phyloP scores from a whole-genome alignment of 30 jellyfish, hydroid and myxozoan species.

The Rhopilema esculentum region DNA sequence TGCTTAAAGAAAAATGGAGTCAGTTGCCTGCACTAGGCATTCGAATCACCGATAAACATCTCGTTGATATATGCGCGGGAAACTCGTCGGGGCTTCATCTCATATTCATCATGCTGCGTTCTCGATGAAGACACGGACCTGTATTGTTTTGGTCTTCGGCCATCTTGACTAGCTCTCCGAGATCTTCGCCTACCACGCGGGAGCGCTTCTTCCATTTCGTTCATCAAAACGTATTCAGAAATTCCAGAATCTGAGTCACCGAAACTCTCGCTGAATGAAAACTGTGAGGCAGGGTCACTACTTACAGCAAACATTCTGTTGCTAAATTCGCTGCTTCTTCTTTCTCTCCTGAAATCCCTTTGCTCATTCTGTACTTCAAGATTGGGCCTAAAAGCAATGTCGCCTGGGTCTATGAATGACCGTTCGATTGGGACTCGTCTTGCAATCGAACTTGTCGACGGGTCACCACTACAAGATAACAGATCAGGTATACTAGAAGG shows the following conservation, averaged over 20 bases:
- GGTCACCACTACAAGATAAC: background rate
- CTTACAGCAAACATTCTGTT: background rate
- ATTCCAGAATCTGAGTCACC: constrained; percentile 54
- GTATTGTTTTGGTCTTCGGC: no score
- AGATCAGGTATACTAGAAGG: background rate
- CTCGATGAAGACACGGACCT: no score
- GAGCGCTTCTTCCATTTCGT: background rate
- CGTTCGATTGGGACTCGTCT: background rate
- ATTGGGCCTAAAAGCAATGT: background rate
- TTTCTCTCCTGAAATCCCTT: background rate
- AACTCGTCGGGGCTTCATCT: constrained; percentile 35
- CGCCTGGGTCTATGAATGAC: background rate
- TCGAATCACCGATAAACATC: constrained; percentile 41
- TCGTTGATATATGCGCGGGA: constrained; percentile 32
- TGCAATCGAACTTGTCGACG: background rate
- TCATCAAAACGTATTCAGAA: constrained; percentile 5
- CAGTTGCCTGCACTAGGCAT: no score
- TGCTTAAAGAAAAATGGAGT: no score
- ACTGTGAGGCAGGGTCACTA: background rate
- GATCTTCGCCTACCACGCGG: constrained; percentile 31
- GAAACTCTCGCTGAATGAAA: background rate
- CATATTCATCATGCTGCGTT: no score
- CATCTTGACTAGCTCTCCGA: no score
- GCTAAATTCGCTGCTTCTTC: constrained; percentile 4
- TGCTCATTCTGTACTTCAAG: background rate